Evolutionary conservation across 2,797 vertebrate species (phyloP), one percentile per base, ranked within the genome.

Genomic region (Sylvia borin): DNA sequence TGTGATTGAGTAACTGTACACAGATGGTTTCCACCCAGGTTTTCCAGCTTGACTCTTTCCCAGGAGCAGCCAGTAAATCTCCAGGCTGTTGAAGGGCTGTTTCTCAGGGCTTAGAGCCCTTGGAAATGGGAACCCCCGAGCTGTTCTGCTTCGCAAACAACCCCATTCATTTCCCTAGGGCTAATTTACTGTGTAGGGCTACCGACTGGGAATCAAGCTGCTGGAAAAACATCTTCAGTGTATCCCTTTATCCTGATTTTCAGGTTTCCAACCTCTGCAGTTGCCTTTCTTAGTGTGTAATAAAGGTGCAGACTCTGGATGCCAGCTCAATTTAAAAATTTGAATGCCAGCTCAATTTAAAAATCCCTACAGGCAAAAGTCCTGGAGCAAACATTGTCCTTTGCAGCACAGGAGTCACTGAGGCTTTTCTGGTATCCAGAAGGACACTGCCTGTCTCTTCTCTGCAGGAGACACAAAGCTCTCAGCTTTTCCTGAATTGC

Each of bases 61-160:
- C 67, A 27, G 72, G 57, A 89, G 64, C 55, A 53, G 57, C 58
- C 55, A 40, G 67, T 85, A 57, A 87, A 91, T 92, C 94, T 85
- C 40, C 74, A 61, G 78, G 68, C 48, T 86, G 62, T 53, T 16
- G 51, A 85, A 54, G 9, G 19, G 53, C 26, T 5, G 13, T 64
- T 81, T 77, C 60, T 70, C 17, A 25, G 42, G 67, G 27, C 75
- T 91, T 48, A n/a, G 16, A 47, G 67, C 32, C 6, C 75, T 95
- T 68, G 57, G 42, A 64, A 48, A 74, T 82, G 61, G 81, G 78
- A 77, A 92, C 42, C 65, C 84, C 66, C 10, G 4, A 54, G 66
- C 90, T 64, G 27, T 93, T 95, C 66, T 68, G 45, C 90, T 90
- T 94, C 79, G 88, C 78, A 86, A 92, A 86, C 38, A 78, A 34